A percentile compares a stretch with the other conserved stretches of the same genome.
phyloP scores from a whole-genome alignment of 2,888 invertebrate genomes.

The Caenorhabditis sinica region DNA sequence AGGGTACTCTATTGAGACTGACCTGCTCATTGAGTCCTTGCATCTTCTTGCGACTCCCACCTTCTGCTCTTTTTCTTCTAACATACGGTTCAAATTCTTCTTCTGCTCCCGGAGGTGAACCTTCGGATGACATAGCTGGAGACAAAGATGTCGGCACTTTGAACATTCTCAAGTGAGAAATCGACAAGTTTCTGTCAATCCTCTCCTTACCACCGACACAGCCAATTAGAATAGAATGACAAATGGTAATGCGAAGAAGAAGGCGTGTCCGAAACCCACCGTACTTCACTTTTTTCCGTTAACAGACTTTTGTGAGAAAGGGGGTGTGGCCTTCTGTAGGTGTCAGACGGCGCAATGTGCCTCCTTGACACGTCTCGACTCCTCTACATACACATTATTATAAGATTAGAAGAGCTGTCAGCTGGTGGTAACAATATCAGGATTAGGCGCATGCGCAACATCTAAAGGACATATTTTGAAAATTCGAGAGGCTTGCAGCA shows the following conservation, averaged over 20 bases:
- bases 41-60: constrained; percentile 73
- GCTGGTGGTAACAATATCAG: constrained; percentile 40
- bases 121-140: constrained; percentile 22
- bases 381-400: constrained; percentile 55
- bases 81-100: constrained; percentile 83
- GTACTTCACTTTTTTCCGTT: constrained; percentile 21
- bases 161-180: constrained; percentile 14
- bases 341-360: constrained; percentile 14
- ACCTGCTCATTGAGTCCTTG: constrained; percentile 79
- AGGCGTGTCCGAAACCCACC: constrained; percentile 37
- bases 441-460: constrained; percentile 37
- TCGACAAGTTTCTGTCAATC: constrained; percentile 9
- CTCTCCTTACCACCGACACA: not conserved
- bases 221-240: constrained; percentile 27
- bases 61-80: constrained; percentile 72
- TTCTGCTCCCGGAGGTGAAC: constrained; percentile 49
- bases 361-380: constrained; percentile 43
- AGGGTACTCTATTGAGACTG: too few relatives aligned
- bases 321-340: constrained; percentile 21
- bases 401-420: constrained; percentile 52
- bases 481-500: constrained; percentile 17
- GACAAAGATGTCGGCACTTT: constrained; percentile 31
- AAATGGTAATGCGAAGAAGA: constrained; percentile 7
- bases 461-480: constrained; percentile 26
- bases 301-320: not conserved